Evolutionary conservation across 2,888 invertebrate species (phyloP).

Genomic region (Spodoptera exigua): DNA sequence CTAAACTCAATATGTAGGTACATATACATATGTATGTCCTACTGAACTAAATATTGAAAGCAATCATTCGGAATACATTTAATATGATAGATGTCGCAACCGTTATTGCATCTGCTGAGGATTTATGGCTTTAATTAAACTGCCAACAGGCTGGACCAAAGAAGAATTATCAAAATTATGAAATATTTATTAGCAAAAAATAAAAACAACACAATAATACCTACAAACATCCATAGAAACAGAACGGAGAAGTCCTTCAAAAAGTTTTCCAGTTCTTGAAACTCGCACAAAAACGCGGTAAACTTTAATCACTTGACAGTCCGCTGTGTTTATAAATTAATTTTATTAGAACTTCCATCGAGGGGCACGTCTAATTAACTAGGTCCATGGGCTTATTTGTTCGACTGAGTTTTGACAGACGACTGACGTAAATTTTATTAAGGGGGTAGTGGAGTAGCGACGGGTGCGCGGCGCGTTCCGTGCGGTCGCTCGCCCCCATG

Average conservation of each 20-base stretch:
- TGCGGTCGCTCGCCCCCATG: slow-evolving; percentile 74
- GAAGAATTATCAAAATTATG: neutral
- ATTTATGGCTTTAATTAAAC: slow-evolving; percentile 28
- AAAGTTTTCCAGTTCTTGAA: slow-evolving; percentile 65
- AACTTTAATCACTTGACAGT: slow-evolving; percentile 70
- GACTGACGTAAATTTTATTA: slow-evolving; percentile 78
- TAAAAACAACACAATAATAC: slow-evolving; percentile 26
- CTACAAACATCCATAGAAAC: slow-evolving; percentile 48
- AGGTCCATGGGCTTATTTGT: slow-evolving; percentile 69
- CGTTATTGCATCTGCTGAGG: slow-evolving; percentile 20
- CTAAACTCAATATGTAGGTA: too few species aligned
- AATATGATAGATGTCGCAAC: slow-evolving; percentile 19
- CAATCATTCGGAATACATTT: slow-evolving; percentile 25
- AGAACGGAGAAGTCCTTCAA: slow-evolving; percentile 63
- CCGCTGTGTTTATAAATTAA: slow-evolving; percentile 55
- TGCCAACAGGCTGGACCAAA: slow-evolving; percentile 19
- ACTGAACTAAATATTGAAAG: slow-evolving; percentile 7
- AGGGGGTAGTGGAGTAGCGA: slow-evolving; percentile 60
- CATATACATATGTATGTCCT: neutral
- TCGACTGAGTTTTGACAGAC: slow-evolving; percentile 75
- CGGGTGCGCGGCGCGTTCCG: slow-evolving; percentile 69
- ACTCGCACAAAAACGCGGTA: slow-evolving; percentile 63
- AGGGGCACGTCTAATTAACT: slow-evolving; percentile 64
- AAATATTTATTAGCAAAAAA: slow-evolving; percentile 10
- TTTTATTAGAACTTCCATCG: slow-evolving; percentile 62